Base-by-base conservation (phyloP, 2,888 invertebrate genomes). In the Rhyacophila evoluta region DNA sequence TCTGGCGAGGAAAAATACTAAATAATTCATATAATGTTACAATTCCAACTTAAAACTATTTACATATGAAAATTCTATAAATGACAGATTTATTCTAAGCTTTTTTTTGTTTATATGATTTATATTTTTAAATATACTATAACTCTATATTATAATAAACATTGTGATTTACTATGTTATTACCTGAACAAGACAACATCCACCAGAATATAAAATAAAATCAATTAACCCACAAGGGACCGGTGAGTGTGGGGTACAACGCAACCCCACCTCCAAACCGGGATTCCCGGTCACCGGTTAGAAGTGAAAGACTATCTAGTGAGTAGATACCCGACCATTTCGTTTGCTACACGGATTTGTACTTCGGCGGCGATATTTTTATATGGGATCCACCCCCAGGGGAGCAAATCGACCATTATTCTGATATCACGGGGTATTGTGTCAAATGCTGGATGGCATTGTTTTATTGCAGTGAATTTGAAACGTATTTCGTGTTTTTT, bases 401-500 rank as follows among this genome's bases (percentile, higher is more conserved):
- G 55, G 55, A 55, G 0, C 0, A 1, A 10, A 55, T 19, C 25
- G 55, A 8, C 41, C 15, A 19, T 19, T 25, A 55, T 55, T 25
- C 8, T 8, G 41, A 15, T 8, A 55, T 55, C 41, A 8, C 25
- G 1, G 12, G 41, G 55, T 55, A 55, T 55, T 55, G 55, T 10
- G 15, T 55, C 15, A 55, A 55, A 55, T 19, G 19, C 19, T 25
- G 55, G 25, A 19, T 55, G 10, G 55, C 25, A 19, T 25, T 55
- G 2, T 55, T 55, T 10, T 55, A 55, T 55, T 55, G 55, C 15
- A 55, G 55, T 8, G 12, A 25, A 55, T 55, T 55, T 55, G 55
- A 55, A 55, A 55, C 55, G 55, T 25, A 55, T 55, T 55, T 8
- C 55, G 10, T 55, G 55, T 12, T 55, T 55, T 55, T 55, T 55